Evolutionary conservation across 2,888 invertebrate genomes (phyloP), one percentile per base, ranked within the genome.

Genomic region (Trypoxylon attenuatum): DNA sequence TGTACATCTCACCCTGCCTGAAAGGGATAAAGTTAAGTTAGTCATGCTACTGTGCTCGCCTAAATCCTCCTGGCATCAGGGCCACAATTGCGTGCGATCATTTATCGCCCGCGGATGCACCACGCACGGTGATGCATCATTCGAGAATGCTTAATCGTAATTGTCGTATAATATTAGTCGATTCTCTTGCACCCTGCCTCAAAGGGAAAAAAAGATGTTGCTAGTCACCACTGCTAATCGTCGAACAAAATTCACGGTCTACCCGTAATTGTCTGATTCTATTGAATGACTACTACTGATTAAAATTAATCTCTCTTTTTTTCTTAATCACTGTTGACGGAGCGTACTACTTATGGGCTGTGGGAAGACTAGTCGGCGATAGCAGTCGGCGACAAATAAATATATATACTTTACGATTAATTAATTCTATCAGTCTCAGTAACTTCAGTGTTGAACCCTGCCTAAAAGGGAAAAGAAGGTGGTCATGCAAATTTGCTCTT

Each of bases 351-450:
- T n/a, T n/a, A n/a, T n/a, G n/a, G n/a, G n/a, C n/a, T n/a, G n/a
- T n/a, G n/a, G n/a, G n/a, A n/a, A n/a, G n/a, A n/a, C 13, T 13
- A 13, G 45, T 57, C 23, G 22, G 55, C 42, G 62, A 51, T 43
- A 22, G 43, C 41, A 25, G 47, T 58, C 56, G 50, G 62, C 67
- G 69, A 71, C 58, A 58, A 79, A 80, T 71, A 76, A 76, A 80
- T 79, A 77, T 76, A n/a, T n/a, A 75, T 76, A 79, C 68, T 78
- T 82, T 74, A 79, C 73, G 78, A 81, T 79, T 79, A 79, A 73
- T 80, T 80, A 80, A 80, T 81, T 62, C 76, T 82, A 82, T 84
- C 85, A 84, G 82, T 84, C 84, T 84, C 82, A 81, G 71, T 74
- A 72, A 68, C 68, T 64, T 77, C 53, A 66, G 65, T 80, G 57